Conservation (phyloP, 2,113 vertebrate species). For the Callopanchax toddi region DNA sequence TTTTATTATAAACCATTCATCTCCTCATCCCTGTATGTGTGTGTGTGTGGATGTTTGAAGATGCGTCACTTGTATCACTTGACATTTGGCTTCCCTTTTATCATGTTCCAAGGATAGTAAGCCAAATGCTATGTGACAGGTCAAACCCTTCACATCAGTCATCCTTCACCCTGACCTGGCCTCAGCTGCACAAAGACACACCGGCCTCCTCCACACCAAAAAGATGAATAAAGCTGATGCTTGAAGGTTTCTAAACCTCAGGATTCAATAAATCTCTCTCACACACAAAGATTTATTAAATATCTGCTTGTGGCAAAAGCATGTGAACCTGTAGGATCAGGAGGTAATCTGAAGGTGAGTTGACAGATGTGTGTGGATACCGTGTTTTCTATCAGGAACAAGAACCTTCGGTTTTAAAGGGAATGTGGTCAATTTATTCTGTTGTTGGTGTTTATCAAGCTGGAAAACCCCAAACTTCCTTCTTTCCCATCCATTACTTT, state of each 20-base stretch:
- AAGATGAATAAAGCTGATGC: conserved; percentile 41
- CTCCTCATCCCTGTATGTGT: conserved; percentile 45
- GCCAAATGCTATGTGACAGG: conserved; percentile 79
- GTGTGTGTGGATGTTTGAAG: conserved; percentile 44
- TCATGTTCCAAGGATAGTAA: conserved; percentile 76
- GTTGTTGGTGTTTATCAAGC: no score
- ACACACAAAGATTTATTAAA: neutral
- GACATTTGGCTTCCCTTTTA: conserved; percentile 79
- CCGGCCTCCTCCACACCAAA: conserved; percentile 40
- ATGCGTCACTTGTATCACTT: conserved; percentile 76
- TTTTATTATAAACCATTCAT: conserved; percentile 71
- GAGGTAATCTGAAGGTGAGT: neutral
- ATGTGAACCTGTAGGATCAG: neutral
- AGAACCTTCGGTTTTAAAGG: no score
- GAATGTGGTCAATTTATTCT: no score
- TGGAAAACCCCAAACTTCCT: no score
- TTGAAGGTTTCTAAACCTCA: conserved; percentile 3
- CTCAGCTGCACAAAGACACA: conserved; percentile 64
- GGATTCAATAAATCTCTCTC: neutral
- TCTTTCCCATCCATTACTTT: no score
- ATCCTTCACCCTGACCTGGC: conserved; percentile 73
- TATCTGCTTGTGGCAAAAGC: neutral
- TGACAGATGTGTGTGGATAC: neutral
- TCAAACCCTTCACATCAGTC: conserved; percentile 74
- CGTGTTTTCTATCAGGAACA: neutral